Base-by-base conservation (phyloP, 2,797 vertebrate genomes). In the Rallus crepitans region DNA sequence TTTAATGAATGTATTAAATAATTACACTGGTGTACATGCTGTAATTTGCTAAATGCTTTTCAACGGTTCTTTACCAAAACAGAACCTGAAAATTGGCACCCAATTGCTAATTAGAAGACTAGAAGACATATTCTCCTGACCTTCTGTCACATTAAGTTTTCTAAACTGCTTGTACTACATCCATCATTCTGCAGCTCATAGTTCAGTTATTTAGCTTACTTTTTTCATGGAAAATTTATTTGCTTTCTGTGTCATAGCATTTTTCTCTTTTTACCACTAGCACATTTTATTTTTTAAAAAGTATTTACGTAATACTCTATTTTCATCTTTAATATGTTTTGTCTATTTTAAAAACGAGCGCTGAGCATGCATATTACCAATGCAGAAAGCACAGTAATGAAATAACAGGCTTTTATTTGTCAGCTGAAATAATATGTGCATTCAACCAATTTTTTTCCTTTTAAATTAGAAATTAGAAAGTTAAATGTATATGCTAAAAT, bases 241-340 rank as follows among this genome's bases (percentile, higher is more conserved):
- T 84, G 2, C 42, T 87, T 92, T 80, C 39, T 66, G 3, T 89
- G 48, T 75, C 35, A 59, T 25, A 48, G 30, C 23, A 28, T 87
- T 77, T 80, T 87, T 75, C 45, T 71, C 68, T 50, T 61, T 93
- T 42, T 57, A 79, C 53, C 55, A 82, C 4, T 59, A 78, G 24
- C 27, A 72, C 12, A 28, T 72, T 42, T 20, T 17, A 45, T 39
- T 61, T 40, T 66, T 18, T 4, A 7, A 31, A 45, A 42, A 72
- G 87, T 6, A 35, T 85, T 96, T 95, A 91, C 89, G 76, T 69
- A 93, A 93, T 79, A 59, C 10, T 42, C 59, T 72, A 90, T 94
- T 96, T 95, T 73, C 92, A 79, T 93, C 70, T 94, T 91, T 95
- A 95, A 88, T 87, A 70, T 48, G 47, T 76, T 96, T 92, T 95